These are phyloP conservation scores for Caenorhabditis japonica DNA, from an alignment of 2,888 invertebrate species.

Conservation along the genomic window DNA sequence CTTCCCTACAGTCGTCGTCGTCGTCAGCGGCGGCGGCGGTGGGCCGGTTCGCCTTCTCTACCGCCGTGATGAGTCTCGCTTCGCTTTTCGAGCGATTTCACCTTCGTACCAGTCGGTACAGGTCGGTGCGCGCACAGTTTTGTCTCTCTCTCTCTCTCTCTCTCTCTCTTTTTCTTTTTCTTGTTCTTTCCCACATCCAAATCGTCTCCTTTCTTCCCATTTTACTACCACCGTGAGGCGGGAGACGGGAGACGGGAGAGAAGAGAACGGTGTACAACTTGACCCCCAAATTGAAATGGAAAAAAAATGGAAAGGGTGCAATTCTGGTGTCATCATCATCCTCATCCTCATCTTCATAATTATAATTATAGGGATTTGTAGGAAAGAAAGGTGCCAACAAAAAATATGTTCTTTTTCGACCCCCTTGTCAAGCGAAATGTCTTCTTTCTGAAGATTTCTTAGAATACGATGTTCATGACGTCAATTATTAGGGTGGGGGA, in stretches of 20 bases:
- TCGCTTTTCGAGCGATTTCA: constrained; percentile 44
- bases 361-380: too few relatives aligned
- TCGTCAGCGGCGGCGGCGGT: constrained; percentile 2
- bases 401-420: too few relatives aligned
- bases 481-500: too few relatives aligned
- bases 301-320: not conserved
- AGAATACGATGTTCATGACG: too few relatives aligned
- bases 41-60: constrained; percentile 23
- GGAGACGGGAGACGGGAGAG: constrained; percentile 20
- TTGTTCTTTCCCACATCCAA: constrained; percentile 2
- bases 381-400: too few relatives aligned
- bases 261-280: constrained; percentile 41
- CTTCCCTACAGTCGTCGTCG: not conserved
- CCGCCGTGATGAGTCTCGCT: too few relatives aligned
- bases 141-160: constrained; percentile 11
- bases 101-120: constrained; percentile 53
- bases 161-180: constrained; percentile 2
- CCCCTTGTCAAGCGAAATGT: too few relatives aligned
- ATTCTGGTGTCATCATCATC: too few relatives aligned
- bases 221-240: constrained; percentile 35
- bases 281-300: constrained; percentile 47
- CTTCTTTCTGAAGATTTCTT: too few relatives aligned
- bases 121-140: constrained; percentile 27
- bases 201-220: too few relatives aligned
- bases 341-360: too few relatives aligned